A percentile compares a stretch with the other conserved stretches of the same genome.
phyloP scores from a whole-genome alignment of 2,888 invertebrate genomes.

The Latrodectus hesperus region DNA sequence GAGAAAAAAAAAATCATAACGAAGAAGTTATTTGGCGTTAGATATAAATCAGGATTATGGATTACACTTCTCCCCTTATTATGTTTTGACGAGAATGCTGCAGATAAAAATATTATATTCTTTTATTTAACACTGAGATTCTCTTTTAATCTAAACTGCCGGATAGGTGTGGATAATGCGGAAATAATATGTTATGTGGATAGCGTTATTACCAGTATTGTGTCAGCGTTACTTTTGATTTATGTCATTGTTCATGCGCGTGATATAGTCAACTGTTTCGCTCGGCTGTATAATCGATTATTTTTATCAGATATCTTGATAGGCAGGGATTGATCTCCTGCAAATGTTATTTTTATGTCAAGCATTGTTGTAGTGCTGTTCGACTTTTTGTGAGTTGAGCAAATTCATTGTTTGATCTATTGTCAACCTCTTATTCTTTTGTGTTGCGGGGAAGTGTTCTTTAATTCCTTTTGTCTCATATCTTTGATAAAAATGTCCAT shows the following conservation, averaged over 20 bases:
- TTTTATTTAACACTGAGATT: slow-evolving; percentile 15
- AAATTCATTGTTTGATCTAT: too few species aligned
- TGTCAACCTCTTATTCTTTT: too few species aligned
- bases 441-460: too few species aligned
- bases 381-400: too few species aligned
- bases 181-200: slow-evolving; percentile 46
- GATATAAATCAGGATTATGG: slow-evolving; percentile 57
- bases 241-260: slow-evolving; percentile 12
- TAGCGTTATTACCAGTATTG: slow-evolving; percentile 37
- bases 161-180: slow-evolving; percentile 21
- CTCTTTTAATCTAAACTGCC: slow-evolving; percentile 29
- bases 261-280: neutral
- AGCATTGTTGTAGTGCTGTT: too few species aligned
- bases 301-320: too few species aligned
- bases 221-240: slow-evolving; percentile 38
- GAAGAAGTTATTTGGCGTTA: slow-evolving; percentile 54
- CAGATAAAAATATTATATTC: slow-evolving; percentile 36
- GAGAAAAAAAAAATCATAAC: slow-evolving; percentile 28
- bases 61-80: slow-evolving; percentile 31
- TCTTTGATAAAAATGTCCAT: too few species aligned
- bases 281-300: too few species aligned
- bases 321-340: too few species aligned
- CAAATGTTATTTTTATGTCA: too few species aligned
- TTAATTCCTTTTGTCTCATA: too few species aligned
- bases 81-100: slow-evolving; percentile 38